phyloP scores from a whole-genome alignment of 2,113 vertebrate genomes.

The Bubo scandiacus region DNA sequence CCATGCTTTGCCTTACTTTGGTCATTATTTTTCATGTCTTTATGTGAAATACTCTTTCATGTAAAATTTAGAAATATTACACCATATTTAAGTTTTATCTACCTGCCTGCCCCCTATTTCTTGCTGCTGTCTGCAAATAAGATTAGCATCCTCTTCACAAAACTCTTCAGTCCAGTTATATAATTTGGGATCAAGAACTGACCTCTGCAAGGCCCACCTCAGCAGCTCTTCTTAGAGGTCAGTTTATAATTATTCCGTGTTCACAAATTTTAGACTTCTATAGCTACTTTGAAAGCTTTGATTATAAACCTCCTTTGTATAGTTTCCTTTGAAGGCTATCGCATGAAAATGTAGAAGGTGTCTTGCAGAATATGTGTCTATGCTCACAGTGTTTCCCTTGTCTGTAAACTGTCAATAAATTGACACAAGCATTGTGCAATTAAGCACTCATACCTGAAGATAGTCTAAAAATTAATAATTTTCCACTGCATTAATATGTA shows the following conservation, averaged over 20 bases:
- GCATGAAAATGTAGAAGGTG: neutral
- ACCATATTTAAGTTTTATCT: neutral
- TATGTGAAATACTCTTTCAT: neutral
- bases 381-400: neutral
- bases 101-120: neutral
- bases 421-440: conserved; percentile 44
- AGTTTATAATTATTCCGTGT: neutral
- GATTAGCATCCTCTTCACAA: neutral
- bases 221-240: neutral
- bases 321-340: neutral
- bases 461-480: conserved; percentile 45
- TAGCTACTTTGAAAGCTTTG: neutral
- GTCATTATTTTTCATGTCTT: neutral
- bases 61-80: neutral
- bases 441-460: conserved; percentile 32
- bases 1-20: neutral
- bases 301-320: neutral
- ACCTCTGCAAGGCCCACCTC: neutral
- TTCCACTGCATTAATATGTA: conserved; percentile 53
- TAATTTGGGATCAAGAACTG: neutral
- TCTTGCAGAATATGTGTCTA: neutral
- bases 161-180: neutral
- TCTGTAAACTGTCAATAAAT: neutral
- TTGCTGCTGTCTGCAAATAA: neutral
- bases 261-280: neutral